Base-by-base conservation (phyloP, 2,797 vertebrate genomes). In the Hyperoplus immaculatus region DNA sequence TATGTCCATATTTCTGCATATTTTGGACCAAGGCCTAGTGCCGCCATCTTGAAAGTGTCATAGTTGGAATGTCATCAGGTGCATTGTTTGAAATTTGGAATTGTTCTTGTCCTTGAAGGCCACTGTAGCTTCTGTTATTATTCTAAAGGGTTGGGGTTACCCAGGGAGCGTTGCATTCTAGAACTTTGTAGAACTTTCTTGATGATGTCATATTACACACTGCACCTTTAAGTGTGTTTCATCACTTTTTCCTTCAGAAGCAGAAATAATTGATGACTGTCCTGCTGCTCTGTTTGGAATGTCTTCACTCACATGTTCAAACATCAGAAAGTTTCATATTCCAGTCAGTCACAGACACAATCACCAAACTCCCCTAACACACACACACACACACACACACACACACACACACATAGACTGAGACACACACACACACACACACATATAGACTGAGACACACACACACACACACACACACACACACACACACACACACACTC, bases 351-450 rank as follows among this genome's bases (percentile, higher is more conserved):
- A 29, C 29, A 71, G 0, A 38, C 55, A 47, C 55, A 78, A 56
- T 67, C 80, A 38, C 43, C 55, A 0, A 54, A 78, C 63, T 65
- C 50, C 75, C 69, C 79, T 64, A 73, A 72, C 63, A 68, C 43
- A 36, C 78, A 81, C 80, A 78, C 72, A 78, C 74, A 75, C 60
- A 78, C 3, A 16, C 65, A 21, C 21, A 21, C 21, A 21, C 79
- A 72, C 66, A 68, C 43, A 36, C 78, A 81, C 80, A 78, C 72
- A 78, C 74, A 75, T 60, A 78, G 3, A 16, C 65, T 51, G 80
- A 65, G 29, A 50, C 80, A 51, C 12, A 43, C 9, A 68, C 50
- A 13, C 29, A 29, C 8, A 54, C 36, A 18, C 29, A 16, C 9
- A 57, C 57, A 21, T n/a, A n/a, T n/a, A n/a, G n/a, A n/a, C n/a